Evolutionary conservation across 1,140 invertebrate genomes (phyloP), one percentile per base, ranked within the genome.

Genomic region (Steinernema khuongi): DNA sequence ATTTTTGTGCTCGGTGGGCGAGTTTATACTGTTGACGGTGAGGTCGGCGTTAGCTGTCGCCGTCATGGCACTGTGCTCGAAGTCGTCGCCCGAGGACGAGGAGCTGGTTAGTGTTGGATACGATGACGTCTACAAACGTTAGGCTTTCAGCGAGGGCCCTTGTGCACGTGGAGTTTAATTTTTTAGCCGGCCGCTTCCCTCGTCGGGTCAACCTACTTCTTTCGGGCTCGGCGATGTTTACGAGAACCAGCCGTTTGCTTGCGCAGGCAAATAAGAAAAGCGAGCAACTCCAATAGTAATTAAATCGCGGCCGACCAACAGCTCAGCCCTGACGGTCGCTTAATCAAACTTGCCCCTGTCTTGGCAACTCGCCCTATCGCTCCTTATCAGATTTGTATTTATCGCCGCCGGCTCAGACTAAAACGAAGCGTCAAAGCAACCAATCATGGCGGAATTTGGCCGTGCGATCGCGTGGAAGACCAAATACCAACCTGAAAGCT

Each of bases 91-190:
- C 19, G 76, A 79, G 17, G 77, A 74, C 11, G 81, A 83, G 14
- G 74, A 79, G 44, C 77, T n/a, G n/a, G n/a, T 81, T 18, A 78
- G 43, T 11, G 81, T 83, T 31, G 81, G 81, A 77, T 75, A 83
- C 18, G 81, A 84, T 26, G 81, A 84, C 19, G 81, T 83, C 81
- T 83, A 67, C n/a, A 84, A 79, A 75, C 50, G 7, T 22, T 60
- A 14, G 4, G 11, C 22, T 22, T 14, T 60, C 26, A 60, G 11
- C 50, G 7, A 17, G 4, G 14, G 22, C 50, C 26, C 50, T 70
- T 70, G 7, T 60, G 50, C 50, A 17, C 14, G 7, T 14, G 2
- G 19, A 17, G 14, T 60, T 60, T 60, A 22, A 60, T 7, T 60
- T 60, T 22, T 60, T 26, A 60, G 19, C 22, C 11, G 22, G 14